Base-by-base conservation (phyloP, 2,797 vertebrate genomes). In the Myotis daubentonii region DNA sequence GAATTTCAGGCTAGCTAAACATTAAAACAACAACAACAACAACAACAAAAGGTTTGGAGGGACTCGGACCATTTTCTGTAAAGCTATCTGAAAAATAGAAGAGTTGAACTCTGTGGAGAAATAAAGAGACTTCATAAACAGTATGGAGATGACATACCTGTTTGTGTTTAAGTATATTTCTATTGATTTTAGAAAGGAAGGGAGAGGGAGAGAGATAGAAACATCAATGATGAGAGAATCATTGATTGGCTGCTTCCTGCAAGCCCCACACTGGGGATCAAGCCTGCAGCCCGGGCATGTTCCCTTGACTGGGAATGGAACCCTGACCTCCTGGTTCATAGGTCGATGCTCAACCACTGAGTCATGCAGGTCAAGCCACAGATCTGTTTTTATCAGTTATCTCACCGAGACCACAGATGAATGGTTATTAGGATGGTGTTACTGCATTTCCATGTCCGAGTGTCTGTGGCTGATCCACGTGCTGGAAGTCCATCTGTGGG, bases 391-490 rank as follows among this genome's bases (percentile, higher is more conserved):
- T 6, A n/a, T 71, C 70, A 49, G 3, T 33, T 5, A 0, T 20
- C 60, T 76, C 53, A 62, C 49, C 6, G 28, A 4, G 23, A 41
- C 5, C 3, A 4, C n/a, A 12, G 60, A 62, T 23, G 15, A 71
- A 0, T 8, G 51, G 23, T 47, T 23, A 2, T 76, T 51, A 60
- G 44, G 51, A 70, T 49, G 47, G 44, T 6, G 5, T 22, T 17
- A 7, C 0, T 25, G 23, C 23, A 10, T 22, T 22, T 19, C 41
- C 76, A 51, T n/a, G 47, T 16, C 15, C 9, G 2, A 3, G 2
- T 6, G 1, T 51, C 16, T 8, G 3, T 15, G 22, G 65, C 17
- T 8, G 9, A 13, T 36, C 30, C 51, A 16, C 2, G 0, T 2
- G 13, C 8, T 3, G 20, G 20, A 86, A 55, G 51, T 16, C 17